Evolutionary conservation across 1,140 invertebrate species (phyloP), one percentile per base, ranked within the genome.

Genomic region (Pristionchus pacificus): DNA sequence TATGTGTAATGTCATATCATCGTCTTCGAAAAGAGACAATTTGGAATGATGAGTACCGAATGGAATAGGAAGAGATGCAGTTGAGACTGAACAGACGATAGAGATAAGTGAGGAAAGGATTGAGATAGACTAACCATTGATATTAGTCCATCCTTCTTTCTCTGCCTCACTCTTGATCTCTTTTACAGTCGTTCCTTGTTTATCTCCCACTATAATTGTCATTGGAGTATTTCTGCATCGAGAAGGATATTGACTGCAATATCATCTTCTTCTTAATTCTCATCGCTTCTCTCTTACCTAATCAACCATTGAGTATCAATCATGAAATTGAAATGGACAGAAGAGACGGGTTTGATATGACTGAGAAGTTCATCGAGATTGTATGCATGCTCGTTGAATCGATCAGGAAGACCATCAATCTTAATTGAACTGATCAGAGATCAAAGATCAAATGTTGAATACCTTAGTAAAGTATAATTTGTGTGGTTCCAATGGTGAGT

Each of bases 11-110:
- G 1, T 14, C 32, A 38, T 30, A 10, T 71, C 49, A 19, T 71
- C 69, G n/a, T 25, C 33, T 25, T 71, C 69, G 28, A 71, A 24
- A 33, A 71, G 33, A 24, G 62, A 65, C 62, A 71, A 14, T 71
- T 71, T 71, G n/a, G 69, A 25, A 58, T 71, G 69, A 65, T 71
- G 69, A 14, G 62, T 65, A 1, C 69, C 69, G 60, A 31, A 71
- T 13, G 69, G 62, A 58, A 65, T 65, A 1, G 62, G 62, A 2
- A 71, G 29, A 0, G 14, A 13, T 14, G 62, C 69, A 19, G 14
- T n/a, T 24, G 31, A 1, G 19, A 71, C 69, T n/a, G 69, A 59
- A 33, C n/a, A n/a, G n/a, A n/a, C n/a, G n/a, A n/a, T n/a, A n/a
- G n/a, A n/a, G n/a, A n/a, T n/a, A n/a, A n/a, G n/a, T n/a, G n/a